Percentiles rank a stretch among this genome's conserved stretches.
Conservation (phyloP, 2,113 vertebrate species). For the Podarcis cretensis region DNA sequence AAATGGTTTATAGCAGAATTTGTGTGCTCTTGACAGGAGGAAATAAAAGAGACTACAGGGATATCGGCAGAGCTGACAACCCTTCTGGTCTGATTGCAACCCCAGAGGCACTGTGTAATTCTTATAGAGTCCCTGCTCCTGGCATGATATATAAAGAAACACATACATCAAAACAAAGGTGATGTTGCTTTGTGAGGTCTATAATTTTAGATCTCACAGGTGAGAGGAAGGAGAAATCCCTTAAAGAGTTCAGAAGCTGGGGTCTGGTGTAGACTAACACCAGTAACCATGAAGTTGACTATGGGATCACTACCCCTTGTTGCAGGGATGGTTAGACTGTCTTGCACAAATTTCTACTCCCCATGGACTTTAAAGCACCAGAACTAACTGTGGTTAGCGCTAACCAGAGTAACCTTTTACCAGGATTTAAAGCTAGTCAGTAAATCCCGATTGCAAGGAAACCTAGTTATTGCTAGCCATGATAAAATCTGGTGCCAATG, state of each 20-base stretch:
- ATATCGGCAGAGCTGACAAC: neutral
- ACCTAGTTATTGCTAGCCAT: neutral
- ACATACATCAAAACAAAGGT: neutral
- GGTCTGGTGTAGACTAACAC: neutral
- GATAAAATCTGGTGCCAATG: neutral
- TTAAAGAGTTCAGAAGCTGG: neutral
- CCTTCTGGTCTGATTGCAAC: neutral
- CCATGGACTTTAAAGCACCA: neutral
- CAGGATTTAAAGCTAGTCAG: neutral
- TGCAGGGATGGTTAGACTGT: neutral
- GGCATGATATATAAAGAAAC: neutral
- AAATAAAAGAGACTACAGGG: neutral
- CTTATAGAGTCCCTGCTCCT: rapidly evolving
- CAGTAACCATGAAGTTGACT: neutral
- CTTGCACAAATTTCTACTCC: neutral
- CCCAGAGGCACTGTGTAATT: neutral
- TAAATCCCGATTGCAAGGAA: neutral
- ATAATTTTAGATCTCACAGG: neutral
- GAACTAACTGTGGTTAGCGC: neutral
- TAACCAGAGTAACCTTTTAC: neutral
- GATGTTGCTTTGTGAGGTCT: neutral
- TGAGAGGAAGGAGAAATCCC: neutral
- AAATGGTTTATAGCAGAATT: neutral
- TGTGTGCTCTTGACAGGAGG: neutral
- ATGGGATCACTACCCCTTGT: neutral